phyloP scores from a whole-genome alignment of 1,140 invertebrate genomes.

The Copidosoma floridanum region DNA sequence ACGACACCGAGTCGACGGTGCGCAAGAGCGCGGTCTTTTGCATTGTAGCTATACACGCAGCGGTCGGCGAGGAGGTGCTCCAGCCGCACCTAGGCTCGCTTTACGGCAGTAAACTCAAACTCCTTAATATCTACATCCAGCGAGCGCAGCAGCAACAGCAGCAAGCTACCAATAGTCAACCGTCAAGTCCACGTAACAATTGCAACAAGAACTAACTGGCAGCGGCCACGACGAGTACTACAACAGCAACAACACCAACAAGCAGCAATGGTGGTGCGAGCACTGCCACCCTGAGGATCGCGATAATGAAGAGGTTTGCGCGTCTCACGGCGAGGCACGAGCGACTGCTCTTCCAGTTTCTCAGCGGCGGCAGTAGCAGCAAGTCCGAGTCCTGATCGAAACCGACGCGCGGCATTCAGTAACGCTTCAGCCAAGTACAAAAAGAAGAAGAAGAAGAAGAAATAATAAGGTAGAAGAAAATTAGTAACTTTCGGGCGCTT shows the following conservation, averaged over 20 bases:
- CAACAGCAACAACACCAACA: too few species aligned
- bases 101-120: constrained; percentile 80
- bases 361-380: too few species aligned
- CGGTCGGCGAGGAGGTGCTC: constrained; percentile 80
- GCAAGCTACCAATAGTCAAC: constrained; percentile 49
- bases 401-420: background rate
- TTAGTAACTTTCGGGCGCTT: background rate
- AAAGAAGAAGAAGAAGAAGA: background rate
- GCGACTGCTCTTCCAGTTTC: constrained; percentile 45
- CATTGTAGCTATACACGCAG: constrained; percentile 87
- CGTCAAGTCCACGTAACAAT: constrained; percentile 48
- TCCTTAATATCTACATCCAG: constrained; percentile 74
- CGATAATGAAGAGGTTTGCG: constrained; percentile 48
- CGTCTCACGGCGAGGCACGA: constrained; percentile 44
- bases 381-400: constrained; percentile 39
- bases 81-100: constrained; percentile 75
- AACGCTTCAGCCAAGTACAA: constrained; percentile 8
- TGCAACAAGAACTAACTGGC: constrained; percentile 38
- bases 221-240: too few species aligned
- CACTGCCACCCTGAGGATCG: constrained; percentile 45
- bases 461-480: too few species aligned
- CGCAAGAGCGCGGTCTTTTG: constrained; percentile 93
- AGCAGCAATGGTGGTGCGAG: constrained; percentile 26
- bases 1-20: constrained; percentile 82
- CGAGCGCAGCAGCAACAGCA: constrained; percentile 60